Percentiles rank a stretch among this genome's conserved stretches.
Evolutionary conservation across 2,888 invertebrate species (phyloP).

Genomic region (Tyria jacobaeae): DNA sequence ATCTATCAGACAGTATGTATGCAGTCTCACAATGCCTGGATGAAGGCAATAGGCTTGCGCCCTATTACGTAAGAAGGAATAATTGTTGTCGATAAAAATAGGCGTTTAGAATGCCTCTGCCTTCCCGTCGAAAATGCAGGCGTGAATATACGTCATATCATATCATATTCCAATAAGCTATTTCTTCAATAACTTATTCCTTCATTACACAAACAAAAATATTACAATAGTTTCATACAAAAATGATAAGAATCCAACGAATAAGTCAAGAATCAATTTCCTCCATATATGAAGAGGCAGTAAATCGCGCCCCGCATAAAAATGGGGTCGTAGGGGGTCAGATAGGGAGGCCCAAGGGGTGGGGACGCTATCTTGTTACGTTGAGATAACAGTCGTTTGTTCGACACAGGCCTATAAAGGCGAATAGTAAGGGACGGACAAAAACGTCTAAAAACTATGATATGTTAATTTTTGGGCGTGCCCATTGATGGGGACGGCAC

Average conservation of each 20-base stretch:
- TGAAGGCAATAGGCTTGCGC: too few species aligned
- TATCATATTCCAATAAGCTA: not conserved
- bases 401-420: slow-evolving; percentile 59
- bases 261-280: slow-evolving; percentile 66
- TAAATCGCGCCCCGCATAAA: slow-evolving; percentile 46
- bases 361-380: slow-evolving; percentile 45
- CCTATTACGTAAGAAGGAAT: too few species aligned
- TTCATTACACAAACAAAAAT: slow-evolving; percentile 13
- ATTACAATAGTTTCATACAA: slow-evolving; percentile 27
- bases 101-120: too few species aligned
- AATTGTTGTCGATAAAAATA: too few species aligned
- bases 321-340: slow-evolving; percentile 21
- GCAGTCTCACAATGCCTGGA: too few species aligned
- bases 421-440: slow-evolving; percentile 51
- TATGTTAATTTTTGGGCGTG: slow-evolving; percentile 60
- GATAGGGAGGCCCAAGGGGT: slow-evolving; percentile 16
- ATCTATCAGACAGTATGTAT: too few species aligned
- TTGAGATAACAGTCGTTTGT: slow-evolving; percentile 63
- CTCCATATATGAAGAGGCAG: slow-evolving; percentile 51
- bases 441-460: slow-evolving; percentile 68
- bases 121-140: not conserved
- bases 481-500: slow-evolving; percentile 42
- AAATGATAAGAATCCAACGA: slow-evolving; percentile 48
- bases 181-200: not conserved
- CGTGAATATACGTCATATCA: not conserved